Evolutionary conservation across 1,140 invertebrate genomes (phyloP).

Genomic region (Theocolax elegans): DNA sequence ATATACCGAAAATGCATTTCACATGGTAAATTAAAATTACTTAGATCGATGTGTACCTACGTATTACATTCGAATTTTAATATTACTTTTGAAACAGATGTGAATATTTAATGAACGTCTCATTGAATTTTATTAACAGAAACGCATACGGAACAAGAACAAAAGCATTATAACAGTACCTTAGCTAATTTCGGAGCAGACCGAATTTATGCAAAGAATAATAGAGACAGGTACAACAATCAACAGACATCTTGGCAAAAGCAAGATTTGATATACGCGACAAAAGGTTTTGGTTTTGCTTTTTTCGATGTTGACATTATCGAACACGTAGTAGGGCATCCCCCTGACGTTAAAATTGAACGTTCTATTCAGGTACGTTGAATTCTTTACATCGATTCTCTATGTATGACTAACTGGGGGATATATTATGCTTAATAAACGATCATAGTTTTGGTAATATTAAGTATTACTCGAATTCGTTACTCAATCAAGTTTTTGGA

Average conservation of each 20-base stretch:
- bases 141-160: not conserved
- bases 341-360: not conserved
- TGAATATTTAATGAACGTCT: too few species aligned
- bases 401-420: too few species aligned
- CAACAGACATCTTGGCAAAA: not conserved
- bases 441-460: not conserved
- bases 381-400: not conserved
- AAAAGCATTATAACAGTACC: not conserved
- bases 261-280: not conserved
- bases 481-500: not conserved
- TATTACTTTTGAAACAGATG: too few species aligned
- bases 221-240: too few species aligned
- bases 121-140: too few species aligned
- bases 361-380: conserved; percentile 20
- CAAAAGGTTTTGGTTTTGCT: conserved; percentile 26
- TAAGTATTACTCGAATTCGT: not conserved
- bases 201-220: too few species aligned
- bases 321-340: not conserved
- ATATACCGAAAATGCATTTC: not conserved
- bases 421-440: too few species aligned
- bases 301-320: conserved; percentile 33
- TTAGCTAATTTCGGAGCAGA: too few species aligned
- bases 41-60: too few species aligned
- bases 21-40: too few species aligned
- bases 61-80: too few species aligned